Percentiles rank a stretch among this genome's conserved stretches.
phyloP scores from a whole-genome alignment of 1,140 invertebrate genomes.

The Aphelinus atriplicis region DNA sequence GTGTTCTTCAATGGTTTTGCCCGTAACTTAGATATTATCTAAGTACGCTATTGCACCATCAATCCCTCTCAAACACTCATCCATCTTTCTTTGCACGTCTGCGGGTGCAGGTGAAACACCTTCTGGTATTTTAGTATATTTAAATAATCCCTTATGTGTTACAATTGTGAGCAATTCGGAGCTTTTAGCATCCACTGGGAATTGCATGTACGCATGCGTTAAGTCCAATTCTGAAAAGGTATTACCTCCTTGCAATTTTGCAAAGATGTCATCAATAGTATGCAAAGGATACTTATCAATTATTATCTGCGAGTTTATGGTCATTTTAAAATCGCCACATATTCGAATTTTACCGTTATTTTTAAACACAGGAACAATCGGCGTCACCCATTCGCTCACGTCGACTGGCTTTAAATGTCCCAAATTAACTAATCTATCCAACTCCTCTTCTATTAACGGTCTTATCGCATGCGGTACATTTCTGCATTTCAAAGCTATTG shows the following conservation, averaged over 20 bases:
- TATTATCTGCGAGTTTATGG: slow-evolving; percentile 34
- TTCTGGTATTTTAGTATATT: slow-evolving; percentile 41
- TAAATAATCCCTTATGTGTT: slow-evolving; percentile 44
- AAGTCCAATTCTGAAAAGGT: slow-evolving; percentile 27
- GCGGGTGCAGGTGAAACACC: slow-evolving; percentile 42
- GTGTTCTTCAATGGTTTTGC: background rate
- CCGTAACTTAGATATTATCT: slow-evolving; percentile 7
- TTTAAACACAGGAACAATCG: slow-evolving; percentile 61
- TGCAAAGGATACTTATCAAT: slow-evolving; percentile 12
- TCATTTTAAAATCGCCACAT: slow-evolving; percentile 45
- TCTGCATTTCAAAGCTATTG: too few relatives aligned
- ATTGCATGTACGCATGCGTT: slow-evolving; percentile 37
- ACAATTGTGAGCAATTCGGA: slow-evolving; percentile 30
- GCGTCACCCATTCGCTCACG: slow-evolving; percentile 58
- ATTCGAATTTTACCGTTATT: slow-evolving; percentile 54
- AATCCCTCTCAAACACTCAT: slow-evolving; percentile 34
- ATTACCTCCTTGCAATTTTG: slow-evolving; percentile 5
- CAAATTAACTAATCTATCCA: slow-evolving; percentile 38
- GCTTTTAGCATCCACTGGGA: slow-evolving; percentile 27
- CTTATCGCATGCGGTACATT: slow-evolving; percentile 36
- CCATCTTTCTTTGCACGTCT: slow-evolving; percentile 41
- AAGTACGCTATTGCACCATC: slow-evolving; percentile 5
- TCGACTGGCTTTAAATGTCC: slow-evolving; percentile 32
- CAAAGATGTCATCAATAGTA: slow-evolving; percentile 17
- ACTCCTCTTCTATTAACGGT: slow-evolving; percentile 39